Evolutionary conservation across 2,888 invertebrate species (phyloP), one percentile per base, ranked within the genome.

Genomic region (Meteorus cinctellus): DNA sequence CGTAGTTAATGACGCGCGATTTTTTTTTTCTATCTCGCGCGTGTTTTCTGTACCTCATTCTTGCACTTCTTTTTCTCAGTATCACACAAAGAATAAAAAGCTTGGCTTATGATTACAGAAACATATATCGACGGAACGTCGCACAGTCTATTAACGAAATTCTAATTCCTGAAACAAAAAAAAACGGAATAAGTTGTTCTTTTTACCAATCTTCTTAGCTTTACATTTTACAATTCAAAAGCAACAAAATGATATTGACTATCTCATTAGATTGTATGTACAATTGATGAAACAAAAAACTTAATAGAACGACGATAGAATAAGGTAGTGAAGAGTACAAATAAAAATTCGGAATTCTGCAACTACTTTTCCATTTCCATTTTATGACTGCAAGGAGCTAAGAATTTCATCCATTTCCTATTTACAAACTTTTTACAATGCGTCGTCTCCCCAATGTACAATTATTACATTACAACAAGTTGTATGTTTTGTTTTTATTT

Each of bases 81-180:
- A 70, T 55, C n/a, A 67, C 59, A 67, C n/a, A 67, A 71, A 55
- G 34, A 55, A 36, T 59, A 65, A 70, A 31, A 55, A 16, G 29
- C 29, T 31, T 19, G 14, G 82, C 86, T 85, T 87, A 86, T 88
- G 88, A 88, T 88, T 88, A 88, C 88, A 88, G 87, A 88, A 81
- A 88, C 85, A 86, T 66, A 87, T 87, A 86, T 86, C 82, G 84
- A 87, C 87, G 86, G 85, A 87, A 87, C 86, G 86, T 84, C 12
- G 84, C 86, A 88, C 87, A 88, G 88, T 88, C 88, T 87, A 87
- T 87, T 82, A 85, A 83, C 79, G 85, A 85, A 84, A 74, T 65
- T 65, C 24, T 24, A 19, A 16, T 24, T 81, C 85, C 86, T 87
- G 87, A 86, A 86, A 80, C 86, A 86, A 87, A 83, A 84, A 86